phyloP scores from a whole-genome alignment of 2,113 vertebrate species.

The Periophthalmodon schlosseri region DNA sequence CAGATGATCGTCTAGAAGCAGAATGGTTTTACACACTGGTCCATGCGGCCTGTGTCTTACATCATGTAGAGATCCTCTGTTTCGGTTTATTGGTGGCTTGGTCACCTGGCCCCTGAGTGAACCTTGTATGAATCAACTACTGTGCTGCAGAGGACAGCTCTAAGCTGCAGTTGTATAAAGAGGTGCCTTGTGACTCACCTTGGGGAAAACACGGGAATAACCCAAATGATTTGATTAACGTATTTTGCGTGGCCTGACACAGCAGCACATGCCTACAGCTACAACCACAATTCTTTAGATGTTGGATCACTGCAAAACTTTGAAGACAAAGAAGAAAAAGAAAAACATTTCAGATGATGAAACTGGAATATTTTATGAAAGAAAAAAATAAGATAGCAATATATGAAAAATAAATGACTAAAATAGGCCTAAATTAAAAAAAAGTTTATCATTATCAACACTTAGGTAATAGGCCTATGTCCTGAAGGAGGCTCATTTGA shows the following conservation, averaged over 20 bases:
- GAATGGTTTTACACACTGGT: too few species aligned
- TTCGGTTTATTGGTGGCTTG: not conserved
- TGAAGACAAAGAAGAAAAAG: not conserved
- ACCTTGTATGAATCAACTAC: slow-evolving; percentile 29
- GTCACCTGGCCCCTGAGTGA: slow-evolving; percentile 26
- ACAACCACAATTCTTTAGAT: not conserved
- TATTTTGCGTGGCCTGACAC: not conserved
- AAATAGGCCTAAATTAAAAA: not conserved
- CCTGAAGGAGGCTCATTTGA: too few species aligned
- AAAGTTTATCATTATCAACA: too few species aligned
- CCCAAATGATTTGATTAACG: slow-evolving; percentile 6
- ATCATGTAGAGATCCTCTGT: too few species aligned
- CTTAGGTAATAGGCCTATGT: too few species aligned
- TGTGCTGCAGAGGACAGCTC: slow-evolving; percentile 26
- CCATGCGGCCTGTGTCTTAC: too few species aligned
- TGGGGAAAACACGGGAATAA: slow-evolving; percentile 3
- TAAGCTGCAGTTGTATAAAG: slow-evolving; percentile 12
- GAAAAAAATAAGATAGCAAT: not conserved
- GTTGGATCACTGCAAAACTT: not conserved
- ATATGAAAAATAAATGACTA: not conserved
- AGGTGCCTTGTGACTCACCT: slow-evolving; percentile 34
- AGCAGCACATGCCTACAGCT: not conserved
- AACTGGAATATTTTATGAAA: not conserved
- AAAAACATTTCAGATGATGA: not conserved
- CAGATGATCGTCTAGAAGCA: too few species aligned